phyloP scores from a whole-genome alignment of 2,113 vertebrate genomes.

The Prochilodus magdalenae region DNA sequence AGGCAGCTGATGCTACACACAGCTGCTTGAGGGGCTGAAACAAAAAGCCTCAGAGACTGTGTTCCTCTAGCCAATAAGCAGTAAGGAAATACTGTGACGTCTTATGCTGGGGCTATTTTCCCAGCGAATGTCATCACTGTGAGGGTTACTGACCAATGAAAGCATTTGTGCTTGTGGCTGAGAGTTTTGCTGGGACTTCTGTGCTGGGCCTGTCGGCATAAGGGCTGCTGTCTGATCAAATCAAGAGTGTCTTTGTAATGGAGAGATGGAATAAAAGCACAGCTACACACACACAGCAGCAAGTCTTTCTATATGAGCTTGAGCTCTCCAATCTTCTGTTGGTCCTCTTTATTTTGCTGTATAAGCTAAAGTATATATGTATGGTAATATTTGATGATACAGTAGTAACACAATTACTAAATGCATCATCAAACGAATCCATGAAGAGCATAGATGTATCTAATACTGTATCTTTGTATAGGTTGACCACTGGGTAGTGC shows the following conservation, averaged over 20 bases:
- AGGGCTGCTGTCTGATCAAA: not conserved
- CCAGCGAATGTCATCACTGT: not conserved
- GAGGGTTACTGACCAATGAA: not conserved
- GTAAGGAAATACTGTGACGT: constrained; percentile 64
- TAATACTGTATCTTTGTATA: too few species aligned
- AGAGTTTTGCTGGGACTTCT: too few species aligned
- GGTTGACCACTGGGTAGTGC: too few species aligned
- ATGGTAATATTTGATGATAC: too few species aligned
- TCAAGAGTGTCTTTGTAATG: not conserved
- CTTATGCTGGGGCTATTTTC: constrained; percentile 61
- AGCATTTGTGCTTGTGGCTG: not conserved
- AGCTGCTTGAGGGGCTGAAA: constrained; percentile 47
- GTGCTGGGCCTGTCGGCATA: too few species aligned
- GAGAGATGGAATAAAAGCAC: not conserved
- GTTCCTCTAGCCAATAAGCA: constrained; percentile 63
- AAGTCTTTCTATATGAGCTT: too few species aligned
- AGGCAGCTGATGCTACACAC: constrained; percentile 56
- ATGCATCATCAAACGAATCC: too few species aligned
- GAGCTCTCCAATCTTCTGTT: too few species aligned
- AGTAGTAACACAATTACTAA: too few species aligned
- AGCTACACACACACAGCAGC: not conserved
- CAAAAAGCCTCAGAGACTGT: constrained; percentile 66
- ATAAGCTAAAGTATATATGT: too few species aligned
- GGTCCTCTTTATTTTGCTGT: too few species aligned
- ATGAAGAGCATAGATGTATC: too few species aligned